phyloP scores from a whole-genome alignment of 2,797 vertebrate species.

The Ataeniobius toweri region DNA sequence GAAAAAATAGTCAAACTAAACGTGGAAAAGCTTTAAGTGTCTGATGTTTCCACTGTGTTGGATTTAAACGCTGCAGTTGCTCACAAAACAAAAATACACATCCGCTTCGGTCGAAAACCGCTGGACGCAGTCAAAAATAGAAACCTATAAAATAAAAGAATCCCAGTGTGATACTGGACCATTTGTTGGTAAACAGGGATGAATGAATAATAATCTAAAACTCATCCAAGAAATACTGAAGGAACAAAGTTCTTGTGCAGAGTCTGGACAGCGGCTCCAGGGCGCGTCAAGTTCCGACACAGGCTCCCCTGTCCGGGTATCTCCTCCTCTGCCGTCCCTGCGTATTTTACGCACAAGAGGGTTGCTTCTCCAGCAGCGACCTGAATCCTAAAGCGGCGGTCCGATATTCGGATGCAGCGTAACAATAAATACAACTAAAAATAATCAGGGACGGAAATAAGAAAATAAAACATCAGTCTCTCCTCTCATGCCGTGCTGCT shows the following conservation, averaged over 20 bases:
- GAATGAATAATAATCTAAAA: not conserved
- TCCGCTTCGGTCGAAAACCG: conserved; percentile 9
- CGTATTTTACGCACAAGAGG: conserved; percentile 55
- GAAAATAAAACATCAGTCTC: not conserved
- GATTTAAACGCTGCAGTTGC: conserved; percentile 5
- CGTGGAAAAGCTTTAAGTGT: conserved; percentile 37
- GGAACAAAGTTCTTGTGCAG: conserved; percentile 50
- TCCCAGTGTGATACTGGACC: conserved; percentile 18
- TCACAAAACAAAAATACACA: conserved; percentile 38
- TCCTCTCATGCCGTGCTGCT: conserved; percentile 24
- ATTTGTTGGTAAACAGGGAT: conserved; percentile 11
- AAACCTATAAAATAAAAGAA: conserved; percentile 25
- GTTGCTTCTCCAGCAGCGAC: conserved; percentile 3
- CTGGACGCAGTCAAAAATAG: conserved; percentile 22
- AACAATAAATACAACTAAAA: not conserved
- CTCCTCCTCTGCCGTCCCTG: conserved; percentile 22
- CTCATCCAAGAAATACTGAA: conserved; percentile 25
- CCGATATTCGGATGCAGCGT: not conserved
- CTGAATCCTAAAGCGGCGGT: conserved; percentile 21
- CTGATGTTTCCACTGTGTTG: conserved; percentile 26
- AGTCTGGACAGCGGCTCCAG: conserved; percentile 45
- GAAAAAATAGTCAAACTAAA: conserved; percentile 16
- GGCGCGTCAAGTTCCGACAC: conserved; percentile 36
- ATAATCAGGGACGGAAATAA: not conserved
- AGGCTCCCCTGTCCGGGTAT: conserved; percentile 19